Base-by-base conservation (phyloP, 2,888 invertebrate species). In the Gymnoscelis rufifasciata region DNA sequence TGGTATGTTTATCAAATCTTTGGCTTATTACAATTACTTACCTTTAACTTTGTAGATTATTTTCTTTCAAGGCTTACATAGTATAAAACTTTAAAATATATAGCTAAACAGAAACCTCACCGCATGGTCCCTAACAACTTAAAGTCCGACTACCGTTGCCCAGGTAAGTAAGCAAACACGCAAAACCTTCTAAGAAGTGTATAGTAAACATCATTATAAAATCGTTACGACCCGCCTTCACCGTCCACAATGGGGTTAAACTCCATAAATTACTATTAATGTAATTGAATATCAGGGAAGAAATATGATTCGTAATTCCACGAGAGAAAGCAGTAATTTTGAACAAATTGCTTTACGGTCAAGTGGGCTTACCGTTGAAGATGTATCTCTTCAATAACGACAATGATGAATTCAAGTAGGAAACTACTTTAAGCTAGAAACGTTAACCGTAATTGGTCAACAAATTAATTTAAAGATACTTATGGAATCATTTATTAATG, bases 201-300 rank as follows among this genome's bases (percentile, higher is more conserved):
- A 60, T 39, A 13, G 62, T 59, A 65, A 62, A 68, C 50, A 64
- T 52, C 44, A 57, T 53, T 57, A 54, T 40, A 44, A 33, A 33
- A 45, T 43, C 51, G 45, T 59, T 51, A 52, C 15, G 42, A 38
- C 42, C 15, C 12, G 26, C 28, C 35, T 39, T 45, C 43, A 43
- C 38, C 47, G 33, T 44, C 13, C 19, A 38, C 43, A 43, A 48
- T 37, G 37, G 37, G 29, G 28, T 24, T 13, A 39, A 28, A 31
- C 27, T 31, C 10, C 26, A 40, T 45, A 42, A 37, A 37, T 33
- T 33, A 38, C 37, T 26, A 38, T 42, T 30, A 36, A 10, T 24
- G 50, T 39, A 46, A 43, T 43, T 39, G 39, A 46, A 50, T 41
- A 38, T 39, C 37, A 26, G 23, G 23, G 29, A 41, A 39, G 48